Percentiles rank a stretch among this genome's conserved stretches.
Evolutionary conservation across 2,113 vertebrate species (phyloP).

Genomic region (Anolis carolinensis): DNA sequence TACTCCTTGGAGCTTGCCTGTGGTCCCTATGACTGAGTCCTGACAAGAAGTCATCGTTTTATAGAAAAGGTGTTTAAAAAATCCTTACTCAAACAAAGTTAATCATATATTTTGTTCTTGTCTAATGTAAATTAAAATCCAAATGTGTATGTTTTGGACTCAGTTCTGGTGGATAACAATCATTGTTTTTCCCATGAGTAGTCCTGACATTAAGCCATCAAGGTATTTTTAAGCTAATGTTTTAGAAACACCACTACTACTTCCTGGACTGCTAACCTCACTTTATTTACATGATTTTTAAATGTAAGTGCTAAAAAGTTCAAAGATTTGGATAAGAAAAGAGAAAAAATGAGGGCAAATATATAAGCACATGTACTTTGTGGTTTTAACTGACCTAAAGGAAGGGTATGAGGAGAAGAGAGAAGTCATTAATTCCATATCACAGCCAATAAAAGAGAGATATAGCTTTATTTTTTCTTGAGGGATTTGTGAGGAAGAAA

Average conservation of each 20-base stretch:
- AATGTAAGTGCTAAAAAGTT: not conserved
- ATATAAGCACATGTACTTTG: not conserved
- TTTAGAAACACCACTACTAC: not conserved
- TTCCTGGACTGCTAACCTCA: not conserved
- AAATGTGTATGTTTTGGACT: too few relatives aligned
- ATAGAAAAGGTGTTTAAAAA: too few relatives aligned
- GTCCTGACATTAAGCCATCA: too few relatives aligned
- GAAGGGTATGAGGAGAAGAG: conserved; percentile 37
- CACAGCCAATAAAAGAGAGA: conserved; percentile 41
- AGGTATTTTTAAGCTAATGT: too few relatives aligned
- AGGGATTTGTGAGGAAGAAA: conserved; percentile 42
- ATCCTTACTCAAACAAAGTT: too few relatives aligned
- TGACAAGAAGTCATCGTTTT: too few relatives aligned
- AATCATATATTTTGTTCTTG: too few relatives aligned
- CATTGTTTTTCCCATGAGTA: too few relatives aligned
- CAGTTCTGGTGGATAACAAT: too few relatives aligned
- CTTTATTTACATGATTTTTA: not conserved
- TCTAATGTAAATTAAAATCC: too few relatives aligned
- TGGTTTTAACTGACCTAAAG: conserved; percentile 48
- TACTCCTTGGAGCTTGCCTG: too few relatives aligned
- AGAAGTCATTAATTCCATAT: conserved; percentile 62
- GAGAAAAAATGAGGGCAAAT: conserved; percentile 38
- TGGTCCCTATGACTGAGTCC: too few relatives aligned
- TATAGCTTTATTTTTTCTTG: conserved; percentile 39
- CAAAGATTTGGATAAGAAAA: conserved; percentile 43